Conservation (phyloP, 1,140 invertebrate species). For the Oncopeltus fasciatus region DNA sequence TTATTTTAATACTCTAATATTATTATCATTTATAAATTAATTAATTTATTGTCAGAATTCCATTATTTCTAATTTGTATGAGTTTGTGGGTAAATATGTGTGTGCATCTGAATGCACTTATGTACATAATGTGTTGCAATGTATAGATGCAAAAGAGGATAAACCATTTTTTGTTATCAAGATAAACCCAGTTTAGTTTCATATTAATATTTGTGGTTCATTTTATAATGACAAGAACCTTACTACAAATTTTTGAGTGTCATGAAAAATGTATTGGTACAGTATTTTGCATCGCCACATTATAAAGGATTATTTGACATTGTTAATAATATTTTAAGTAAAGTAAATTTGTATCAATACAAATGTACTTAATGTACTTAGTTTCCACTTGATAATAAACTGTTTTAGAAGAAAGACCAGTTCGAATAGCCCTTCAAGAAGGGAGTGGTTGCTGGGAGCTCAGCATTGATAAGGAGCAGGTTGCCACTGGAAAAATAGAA, state of each 20-base stretch:
- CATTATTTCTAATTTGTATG: too few relatives aligned
- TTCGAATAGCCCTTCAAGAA: slow-evolving; percentile 4
- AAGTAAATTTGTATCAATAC: background rate
- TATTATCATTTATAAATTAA: too few relatives aligned
- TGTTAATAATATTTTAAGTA: background rate
- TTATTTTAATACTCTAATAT: too few relatives aligned
- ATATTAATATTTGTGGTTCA: too few relatives aligned
- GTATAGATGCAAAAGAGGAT: too few relatives aligned
- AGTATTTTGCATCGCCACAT: background rate
- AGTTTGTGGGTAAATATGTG: too few relatives aligned
- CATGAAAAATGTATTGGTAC: background rate
- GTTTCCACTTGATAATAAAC: background rate
- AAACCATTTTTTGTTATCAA: too few relatives aligned
- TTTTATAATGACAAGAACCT: too few relatives aligned
- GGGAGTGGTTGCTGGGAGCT: slow-evolving; percentile 14
- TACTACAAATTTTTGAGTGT: background rate
- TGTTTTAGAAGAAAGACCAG: background rate
- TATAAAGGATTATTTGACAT: background rate
- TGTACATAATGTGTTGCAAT: too few relatives aligned
- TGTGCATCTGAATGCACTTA: too few relatives aligned
- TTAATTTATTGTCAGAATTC: too few relatives aligned
- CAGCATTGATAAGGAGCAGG: background rate
- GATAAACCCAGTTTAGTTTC: too few relatives aligned
- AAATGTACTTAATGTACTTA: background rate
- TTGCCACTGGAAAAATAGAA: slow-evolving; percentile 2